Evolutionary conservation across 35 echinoderm and acorn worm species (phyloP).

Genomic region (Ophioderma brevispina): DNA sequence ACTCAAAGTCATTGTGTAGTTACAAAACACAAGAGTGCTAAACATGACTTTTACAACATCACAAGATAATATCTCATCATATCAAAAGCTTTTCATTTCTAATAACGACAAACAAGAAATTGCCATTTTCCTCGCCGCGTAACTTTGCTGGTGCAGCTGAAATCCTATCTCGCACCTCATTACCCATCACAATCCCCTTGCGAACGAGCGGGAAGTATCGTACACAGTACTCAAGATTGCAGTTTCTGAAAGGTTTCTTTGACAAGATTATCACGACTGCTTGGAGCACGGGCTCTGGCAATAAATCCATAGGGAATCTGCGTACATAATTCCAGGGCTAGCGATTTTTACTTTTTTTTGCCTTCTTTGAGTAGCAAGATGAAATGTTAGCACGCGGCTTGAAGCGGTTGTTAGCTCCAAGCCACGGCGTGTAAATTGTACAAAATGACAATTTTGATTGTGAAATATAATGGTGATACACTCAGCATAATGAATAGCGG

Average conservation of each 20-base stretch:
- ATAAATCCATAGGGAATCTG: not conserved
- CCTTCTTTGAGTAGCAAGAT: not conserved
- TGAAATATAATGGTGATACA: not conserved
- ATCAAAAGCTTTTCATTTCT: too few relatives aligned
- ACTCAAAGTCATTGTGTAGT: too few relatives aligned
- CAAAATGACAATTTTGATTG: constrained; percentile 6
- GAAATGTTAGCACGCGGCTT: not conserved
- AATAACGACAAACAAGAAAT: not conserved
- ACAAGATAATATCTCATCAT: too few relatives aligned
- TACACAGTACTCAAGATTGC: constrained; percentile 5
- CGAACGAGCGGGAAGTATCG: not conserved
- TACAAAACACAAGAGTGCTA: too few relatives aligned
- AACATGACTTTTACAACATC: too few relatives aligned
- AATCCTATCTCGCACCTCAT: not conserved
- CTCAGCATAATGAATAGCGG: not conserved
- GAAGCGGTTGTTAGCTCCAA: not conserved
- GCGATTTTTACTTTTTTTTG: not conserved
- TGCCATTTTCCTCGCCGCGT: not conserved
- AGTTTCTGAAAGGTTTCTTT: not conserved
- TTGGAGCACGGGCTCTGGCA: not conserved
- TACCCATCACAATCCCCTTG: not conserved
- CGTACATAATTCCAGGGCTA: not conserved
- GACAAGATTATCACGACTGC: not conserved
- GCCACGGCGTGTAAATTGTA: not conserved
- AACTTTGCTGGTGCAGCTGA: not conserved